phyloP scores from a whole-genome alignment of 2,113 vertebrate genomes.

The Pelusios castaneus region DNA sequence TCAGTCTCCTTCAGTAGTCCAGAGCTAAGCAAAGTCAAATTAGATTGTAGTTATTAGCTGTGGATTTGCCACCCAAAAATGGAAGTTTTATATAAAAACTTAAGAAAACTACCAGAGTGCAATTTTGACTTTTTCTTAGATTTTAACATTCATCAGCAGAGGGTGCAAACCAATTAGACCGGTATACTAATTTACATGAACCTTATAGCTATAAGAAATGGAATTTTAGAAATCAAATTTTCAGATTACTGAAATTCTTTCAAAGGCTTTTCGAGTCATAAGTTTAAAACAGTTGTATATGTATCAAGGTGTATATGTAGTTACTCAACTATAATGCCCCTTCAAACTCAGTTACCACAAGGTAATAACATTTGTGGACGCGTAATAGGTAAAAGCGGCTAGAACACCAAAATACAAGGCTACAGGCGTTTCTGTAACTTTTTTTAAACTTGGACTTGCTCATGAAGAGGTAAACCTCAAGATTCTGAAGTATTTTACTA shows the following conservation, averaged over 20 bases:
- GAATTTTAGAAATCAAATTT: too few relatives aligned
- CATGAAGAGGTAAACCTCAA: rapidly evolving
- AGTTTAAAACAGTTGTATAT: rapidly evolving
- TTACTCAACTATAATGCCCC: rapidly evolving
- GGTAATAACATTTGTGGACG: background rate
- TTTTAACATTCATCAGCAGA: background rate
- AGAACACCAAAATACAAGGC: background rate
- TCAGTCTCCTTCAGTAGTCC: background rate
- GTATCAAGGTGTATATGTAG: rapidly evolving
- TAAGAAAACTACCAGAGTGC: background rate
- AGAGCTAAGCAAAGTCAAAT: too few relatives aligned
- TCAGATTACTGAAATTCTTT: too few relatives aligned
- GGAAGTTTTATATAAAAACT: background rate
- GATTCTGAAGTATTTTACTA: too few relatives aligned
- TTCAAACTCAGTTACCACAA: rapidly evolving
- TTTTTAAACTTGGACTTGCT: background rate
- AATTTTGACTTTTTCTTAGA: background rate
- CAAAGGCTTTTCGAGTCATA: too few relatives aligned
- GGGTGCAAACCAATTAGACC: background rate
- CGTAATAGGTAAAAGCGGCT: background rate
- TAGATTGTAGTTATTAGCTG: too few relatives aligned
- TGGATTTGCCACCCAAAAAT: background rate
- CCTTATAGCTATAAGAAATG: too few relatives aligned
- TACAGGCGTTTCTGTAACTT: background rate
- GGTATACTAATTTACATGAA: rapidly evolving